Percentiles rank a stretch among this genome's conserved stretches.
Evolutionary conservation across 2,888 invertebrate genomes (phyloP).

Genomic region (Agriopis aurantiaria): DNA sequence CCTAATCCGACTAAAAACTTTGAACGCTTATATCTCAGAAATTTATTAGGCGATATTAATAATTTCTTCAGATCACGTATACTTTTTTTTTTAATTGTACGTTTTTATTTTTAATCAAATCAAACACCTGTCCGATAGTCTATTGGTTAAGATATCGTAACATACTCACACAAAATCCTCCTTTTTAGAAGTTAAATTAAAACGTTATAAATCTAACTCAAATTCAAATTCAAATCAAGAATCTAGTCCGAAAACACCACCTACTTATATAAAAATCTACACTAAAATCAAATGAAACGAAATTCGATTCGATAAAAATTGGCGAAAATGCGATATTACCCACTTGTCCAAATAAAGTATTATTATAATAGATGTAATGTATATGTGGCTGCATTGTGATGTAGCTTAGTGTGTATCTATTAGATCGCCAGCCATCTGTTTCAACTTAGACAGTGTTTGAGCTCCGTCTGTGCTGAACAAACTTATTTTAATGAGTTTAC

Average conservation of each 20-base stretch:
- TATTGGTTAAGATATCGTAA: too few species aligned
- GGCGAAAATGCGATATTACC: slow-evolving; percentile 21
- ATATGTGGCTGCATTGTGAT: slow-evolving; percentile 11
- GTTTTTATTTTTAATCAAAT: too few species aligned
- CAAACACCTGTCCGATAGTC: too few species aligned
- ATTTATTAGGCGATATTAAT: too few species aligned
- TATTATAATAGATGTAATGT: slow-evolving; percentile 25
- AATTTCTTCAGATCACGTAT: too few species aligned
- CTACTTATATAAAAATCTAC: slow-evolving; percentile 19
- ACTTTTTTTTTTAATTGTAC: too few species aligned
- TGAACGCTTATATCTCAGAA: too few species aligned
- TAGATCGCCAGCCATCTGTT: slow-evolving; percentile 56
- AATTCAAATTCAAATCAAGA: neutral
- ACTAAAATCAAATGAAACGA: slow-evolving; percentile 22
- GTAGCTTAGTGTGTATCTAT: slow-evolving; percentile 51
- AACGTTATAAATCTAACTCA: neutral
- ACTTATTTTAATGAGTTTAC: slow-evolving; percentile 27
- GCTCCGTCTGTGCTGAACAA: slow-evolving; percentile 36
- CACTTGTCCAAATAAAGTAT: slow-evolving; percentile 36
- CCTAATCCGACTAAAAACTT: too few species aligned
- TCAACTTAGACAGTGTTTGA: slow-evolving; percentile 51
- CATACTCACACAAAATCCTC: too few species aligned
- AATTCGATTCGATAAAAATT: slow-evolving; percentile 12
- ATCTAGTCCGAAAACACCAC: slow-evolving; percentile 24
- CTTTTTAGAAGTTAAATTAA: too few species aligned